Conservation (phyloP, 2,888 invertebrate genomes). For the Machimus atricapillus region DNA sequence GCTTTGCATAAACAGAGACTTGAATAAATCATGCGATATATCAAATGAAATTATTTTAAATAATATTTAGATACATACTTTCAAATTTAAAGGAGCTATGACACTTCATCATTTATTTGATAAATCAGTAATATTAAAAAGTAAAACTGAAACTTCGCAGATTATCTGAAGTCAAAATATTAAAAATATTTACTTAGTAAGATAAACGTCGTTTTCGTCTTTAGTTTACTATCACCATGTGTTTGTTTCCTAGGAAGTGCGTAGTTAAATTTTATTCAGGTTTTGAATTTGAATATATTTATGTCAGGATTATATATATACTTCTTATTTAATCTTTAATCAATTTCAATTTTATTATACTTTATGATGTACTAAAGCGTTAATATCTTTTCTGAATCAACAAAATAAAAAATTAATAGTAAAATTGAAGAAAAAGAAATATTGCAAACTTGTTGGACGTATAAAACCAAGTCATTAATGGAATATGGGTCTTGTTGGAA, state of each 20-base stretch:
- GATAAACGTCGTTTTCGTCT: background rate
- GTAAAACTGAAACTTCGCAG: background rate
- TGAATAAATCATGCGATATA: background rate
- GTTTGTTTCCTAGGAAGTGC: background rate
- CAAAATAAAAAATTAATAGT: background rate
- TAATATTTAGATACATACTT: background rate
- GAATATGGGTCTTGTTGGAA: background rate
- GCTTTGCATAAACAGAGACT: background rate
- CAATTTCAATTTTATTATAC: background rate
- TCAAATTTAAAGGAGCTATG: background rate
- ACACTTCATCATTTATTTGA: background rate
- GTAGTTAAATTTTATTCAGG: background rate
- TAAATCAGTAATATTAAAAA: background rate
- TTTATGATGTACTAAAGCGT: background rate
- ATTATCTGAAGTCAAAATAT: too few relatives aligned
- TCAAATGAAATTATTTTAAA: background rate
- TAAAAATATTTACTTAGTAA: background rate
- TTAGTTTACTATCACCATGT: background rate
- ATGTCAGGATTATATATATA: background rate
- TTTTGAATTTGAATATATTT: background rate
- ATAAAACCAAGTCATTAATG: background rate
- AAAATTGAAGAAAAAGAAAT: background rate
- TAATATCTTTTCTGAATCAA: background rate
- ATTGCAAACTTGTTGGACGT: background rate
- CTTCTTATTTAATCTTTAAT: background rate